phyloP scores from a whole-genome alignment of 2,113 vertebrate species.

The Oncorhynchus mykiss region DNA sequence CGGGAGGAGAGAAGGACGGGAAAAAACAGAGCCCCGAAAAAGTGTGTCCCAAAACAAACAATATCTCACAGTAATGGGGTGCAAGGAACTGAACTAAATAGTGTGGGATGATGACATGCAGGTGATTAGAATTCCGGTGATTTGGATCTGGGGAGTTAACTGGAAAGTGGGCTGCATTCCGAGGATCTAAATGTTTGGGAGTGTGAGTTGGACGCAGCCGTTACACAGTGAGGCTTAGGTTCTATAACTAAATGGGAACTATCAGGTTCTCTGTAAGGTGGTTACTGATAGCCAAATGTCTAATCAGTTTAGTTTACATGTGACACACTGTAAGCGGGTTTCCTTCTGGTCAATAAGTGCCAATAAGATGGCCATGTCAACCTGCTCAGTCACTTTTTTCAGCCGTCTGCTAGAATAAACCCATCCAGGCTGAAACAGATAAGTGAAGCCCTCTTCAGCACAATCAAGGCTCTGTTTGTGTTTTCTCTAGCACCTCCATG shows the following conservation, averaged over 20 bases:
- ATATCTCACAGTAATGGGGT: too few species aligned
- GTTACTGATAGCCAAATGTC: constrained; percentile 36
- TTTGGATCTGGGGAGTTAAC: too few species aligned
- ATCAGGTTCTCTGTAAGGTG: constrained; percentile 45
- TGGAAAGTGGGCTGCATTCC: too few species aligned
- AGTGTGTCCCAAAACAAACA: too few species aligned
- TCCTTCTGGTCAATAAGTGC: constrained; percentile 65
- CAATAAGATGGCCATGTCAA: constrained; percentile 65
- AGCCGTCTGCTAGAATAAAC: constrained; percentile 44
- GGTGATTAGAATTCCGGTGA: too few species aligned
- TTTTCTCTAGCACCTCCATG: constrained; percentile 61
- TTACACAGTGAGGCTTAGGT: too few species aligned
- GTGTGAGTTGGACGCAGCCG: too few species aligned
- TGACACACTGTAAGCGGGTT: constrained; percentile 63
- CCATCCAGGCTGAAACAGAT: constrained; percentile 53
- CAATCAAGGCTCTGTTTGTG: constrained; percentile 68
- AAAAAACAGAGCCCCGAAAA: too few species aligned
- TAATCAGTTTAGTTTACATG: constrained; percentile 68
- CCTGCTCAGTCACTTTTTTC: constrained; percentile 68
- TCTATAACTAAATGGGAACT: constrained; percentile 9
- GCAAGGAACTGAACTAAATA: too few species aligned
- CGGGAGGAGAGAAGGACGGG: too few species aligned
- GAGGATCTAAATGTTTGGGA: too few species aligned
- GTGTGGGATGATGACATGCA: too few species aligned
- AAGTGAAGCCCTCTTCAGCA: constrained; percentile 45